phyloP scores from a whole-genome alignment of 2,113 vertebrate species.

The Alosa alosa region DNA sequence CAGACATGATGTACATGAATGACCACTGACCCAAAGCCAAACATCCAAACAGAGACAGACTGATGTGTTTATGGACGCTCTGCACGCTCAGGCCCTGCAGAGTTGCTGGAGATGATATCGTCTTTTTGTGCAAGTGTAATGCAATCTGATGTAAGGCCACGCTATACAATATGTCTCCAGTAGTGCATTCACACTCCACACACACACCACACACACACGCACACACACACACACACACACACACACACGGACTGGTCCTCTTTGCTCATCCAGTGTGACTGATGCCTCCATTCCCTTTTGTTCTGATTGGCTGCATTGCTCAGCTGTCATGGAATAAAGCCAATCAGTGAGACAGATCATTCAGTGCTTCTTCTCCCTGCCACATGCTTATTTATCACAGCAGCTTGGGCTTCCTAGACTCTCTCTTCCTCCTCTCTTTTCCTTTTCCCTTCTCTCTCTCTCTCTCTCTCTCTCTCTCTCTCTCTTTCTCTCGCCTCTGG shows the following conservation, averaged over 20 bases:
- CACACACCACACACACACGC: neutral
- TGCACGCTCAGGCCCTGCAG: too few species aligned
- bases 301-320: neutral
- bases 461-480: constrained; percentile 5
- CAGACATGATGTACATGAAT: too few species aligned
- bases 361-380: neutral
- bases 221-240: constrained; percentile 21
- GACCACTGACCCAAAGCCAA: too few species aligned
- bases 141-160: neutral
- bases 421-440: neutral
- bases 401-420: neutral
- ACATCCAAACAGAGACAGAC: too few species aligned
- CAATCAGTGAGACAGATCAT: neutral
- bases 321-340: neutral
- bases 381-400: neutral
- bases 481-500: neutral
- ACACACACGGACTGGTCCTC: constrained; percentile 3
- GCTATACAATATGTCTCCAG: neutral
- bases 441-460: neutral
- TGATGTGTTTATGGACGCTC: too few species aligned
- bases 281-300: neutral
- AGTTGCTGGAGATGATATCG: neutral
- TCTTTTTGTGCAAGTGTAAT: neutral
- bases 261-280: constrained; percentile 32
- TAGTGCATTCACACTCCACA: neutral